A percentile compares a stretch with the other conserved stretches of the same genome.
Evolutionary conservation across 2,888 invertebrate species (phyloP).

Genomic region (Dendrolimus houi): DNA sequence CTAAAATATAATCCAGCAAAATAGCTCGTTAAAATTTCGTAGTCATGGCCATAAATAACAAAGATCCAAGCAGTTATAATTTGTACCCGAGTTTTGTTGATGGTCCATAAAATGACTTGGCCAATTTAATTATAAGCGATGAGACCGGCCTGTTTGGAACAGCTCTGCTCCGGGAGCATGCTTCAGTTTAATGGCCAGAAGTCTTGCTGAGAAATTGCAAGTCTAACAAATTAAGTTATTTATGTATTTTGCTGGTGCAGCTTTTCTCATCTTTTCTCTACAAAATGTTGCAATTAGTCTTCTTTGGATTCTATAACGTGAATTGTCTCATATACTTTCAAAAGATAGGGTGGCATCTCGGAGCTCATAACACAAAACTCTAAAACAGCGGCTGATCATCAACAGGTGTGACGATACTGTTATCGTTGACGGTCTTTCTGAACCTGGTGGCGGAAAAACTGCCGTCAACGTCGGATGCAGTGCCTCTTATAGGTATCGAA

Average conservation of each 20-base stretch:
- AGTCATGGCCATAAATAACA: background rate
- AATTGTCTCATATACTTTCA: no score
- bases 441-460: slow-evolving; percentile 98
- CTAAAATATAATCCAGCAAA: background rate
- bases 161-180: slow-evolving; percentile 31
- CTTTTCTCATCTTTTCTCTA: background rate
- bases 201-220: background rate
- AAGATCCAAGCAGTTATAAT: background rate
- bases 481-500: slow-evolving; percentile 85
- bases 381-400: slow-evolving; percentile 45
- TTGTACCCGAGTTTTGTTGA: slow-evolving; percentile 9
- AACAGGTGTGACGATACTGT: slow-evolving; percentile 96
- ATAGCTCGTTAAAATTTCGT: background rate
- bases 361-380: background rate
- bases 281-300: background rate
- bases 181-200: slow-evolving; percentile 29
- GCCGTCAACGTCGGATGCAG: slow-evolving; percentile 91
- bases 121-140: slow-evolving; percentile 31
- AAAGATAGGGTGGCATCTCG: no score
- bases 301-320: no score
- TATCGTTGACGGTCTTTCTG: slow-evolving; percentile 98
- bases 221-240: background rate
- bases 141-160: slow-evolving; percentile 27
- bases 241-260: background rate
- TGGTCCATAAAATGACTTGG: slow-evolving; percentile 21